phyloP scores from a whole-genome alignment of 2,797 vertebrate genomes.

The Tympanoctomys barrerae region DNA sequence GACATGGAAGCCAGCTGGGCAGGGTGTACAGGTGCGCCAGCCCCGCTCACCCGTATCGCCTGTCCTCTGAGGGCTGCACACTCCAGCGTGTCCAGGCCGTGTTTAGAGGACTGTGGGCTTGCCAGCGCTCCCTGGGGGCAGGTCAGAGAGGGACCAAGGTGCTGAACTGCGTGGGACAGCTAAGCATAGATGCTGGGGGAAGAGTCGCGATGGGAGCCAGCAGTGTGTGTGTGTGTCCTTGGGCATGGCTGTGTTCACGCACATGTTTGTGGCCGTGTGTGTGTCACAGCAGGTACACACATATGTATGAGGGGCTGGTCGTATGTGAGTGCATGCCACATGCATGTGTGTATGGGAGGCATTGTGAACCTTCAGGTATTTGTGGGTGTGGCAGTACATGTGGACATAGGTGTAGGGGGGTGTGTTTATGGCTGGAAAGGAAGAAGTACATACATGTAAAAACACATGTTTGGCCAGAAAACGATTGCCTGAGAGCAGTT shows the following conservation, averaged over 20 bases:
- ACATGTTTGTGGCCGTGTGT: neutral
- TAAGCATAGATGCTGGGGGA: neutral
- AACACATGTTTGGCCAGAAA: neutral
- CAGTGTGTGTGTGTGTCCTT: neutral
- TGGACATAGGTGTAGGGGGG: too few relatives aligned
- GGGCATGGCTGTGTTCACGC: neutral
- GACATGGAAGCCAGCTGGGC: neutral
- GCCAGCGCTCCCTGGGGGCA: neutral
- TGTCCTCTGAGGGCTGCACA: neutral
- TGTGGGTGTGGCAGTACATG: neutral
- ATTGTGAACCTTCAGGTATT: neutral
- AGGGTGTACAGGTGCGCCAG: neutral
- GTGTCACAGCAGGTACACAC: neutral
- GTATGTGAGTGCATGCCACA: neutral
- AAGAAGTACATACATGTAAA: neutral
- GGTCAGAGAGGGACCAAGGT: neutral
- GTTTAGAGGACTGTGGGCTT: neutral
- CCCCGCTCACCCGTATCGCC: neutral
- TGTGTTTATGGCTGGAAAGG: neutral
- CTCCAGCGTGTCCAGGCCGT: neutral
- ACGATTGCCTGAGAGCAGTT: neutral
- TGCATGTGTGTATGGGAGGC: neutral
- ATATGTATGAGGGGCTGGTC: neutral
- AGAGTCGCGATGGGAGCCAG: neutral
- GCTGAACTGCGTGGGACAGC: neutral